Evolutionary conservation across 2,113 vertebrate genomes (phyloP).

Genomic region (Meles meles): DNA sequence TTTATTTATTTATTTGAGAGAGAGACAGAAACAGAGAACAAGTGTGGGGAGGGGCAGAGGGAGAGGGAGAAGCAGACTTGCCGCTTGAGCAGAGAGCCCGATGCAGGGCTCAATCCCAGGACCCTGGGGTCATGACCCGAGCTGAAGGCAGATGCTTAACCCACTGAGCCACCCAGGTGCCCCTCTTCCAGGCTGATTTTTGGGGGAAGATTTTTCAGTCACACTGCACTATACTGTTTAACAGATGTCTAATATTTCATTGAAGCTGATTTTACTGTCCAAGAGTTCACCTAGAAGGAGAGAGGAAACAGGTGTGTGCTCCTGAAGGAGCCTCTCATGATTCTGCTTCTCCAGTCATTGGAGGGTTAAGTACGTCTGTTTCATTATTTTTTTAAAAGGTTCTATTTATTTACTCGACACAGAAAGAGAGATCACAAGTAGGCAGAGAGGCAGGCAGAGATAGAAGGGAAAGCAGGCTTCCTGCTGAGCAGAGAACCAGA

Average conservation of each 20-base stretch:
- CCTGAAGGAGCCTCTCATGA: not conserved
- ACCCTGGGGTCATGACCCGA: not conserved
- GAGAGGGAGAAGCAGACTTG: not conserved
- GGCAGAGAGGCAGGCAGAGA: no score
- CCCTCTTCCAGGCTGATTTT: not conserved
- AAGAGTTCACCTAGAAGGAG: not conserved
- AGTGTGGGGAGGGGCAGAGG: not conserved
- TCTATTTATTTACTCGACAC: no score
- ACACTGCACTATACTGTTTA: no score
- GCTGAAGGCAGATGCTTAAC: not conserved
- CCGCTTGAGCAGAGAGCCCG: not conserved
- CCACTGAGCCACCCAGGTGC: not conserved
- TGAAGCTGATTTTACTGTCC: not conserved
- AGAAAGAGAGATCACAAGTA: no score
- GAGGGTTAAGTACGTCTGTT: not conserved
- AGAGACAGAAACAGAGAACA: not conserved
- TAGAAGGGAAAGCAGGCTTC: no score
- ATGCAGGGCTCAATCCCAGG: not conserved
- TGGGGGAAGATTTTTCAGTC: not conserved
- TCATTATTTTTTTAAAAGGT: no score
- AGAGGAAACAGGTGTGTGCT: no score
- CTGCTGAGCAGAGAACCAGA: no score
- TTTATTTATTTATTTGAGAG: not conserved
- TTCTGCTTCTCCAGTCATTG: not conserved
- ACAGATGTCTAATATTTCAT: not conserved